phyloP scores from a whole-genome alignment of 2,888 invertebrate species.

The Apodemia mormo region DNA sequence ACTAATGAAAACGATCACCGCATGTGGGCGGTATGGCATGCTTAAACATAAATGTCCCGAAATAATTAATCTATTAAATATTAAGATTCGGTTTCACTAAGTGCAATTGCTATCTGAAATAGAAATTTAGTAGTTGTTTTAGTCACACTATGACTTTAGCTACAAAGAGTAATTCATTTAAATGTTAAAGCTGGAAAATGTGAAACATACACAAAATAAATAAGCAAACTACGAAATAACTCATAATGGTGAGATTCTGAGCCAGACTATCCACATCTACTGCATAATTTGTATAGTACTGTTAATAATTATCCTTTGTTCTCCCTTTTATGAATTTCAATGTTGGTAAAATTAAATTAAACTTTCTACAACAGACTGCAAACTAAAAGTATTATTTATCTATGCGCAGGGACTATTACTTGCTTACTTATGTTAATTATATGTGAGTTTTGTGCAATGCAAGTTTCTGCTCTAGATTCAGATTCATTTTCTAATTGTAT shows the following conservation, averaged over 20 bases:
- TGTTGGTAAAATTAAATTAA: conserved; percentile 9
- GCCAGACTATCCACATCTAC: not conserved
- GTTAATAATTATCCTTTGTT: conserved; percentile 18
- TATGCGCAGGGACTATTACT: not conserved
- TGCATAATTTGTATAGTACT: conserved; percentile 5
- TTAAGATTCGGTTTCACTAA: not conserved
- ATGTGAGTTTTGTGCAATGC: not conserved
- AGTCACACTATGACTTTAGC: not conserved
- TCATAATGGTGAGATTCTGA: conserved; percentile 4
- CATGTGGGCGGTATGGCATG: too few species aligned
- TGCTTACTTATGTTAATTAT: not conserved
- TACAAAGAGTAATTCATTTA: conserved; percentile 27
- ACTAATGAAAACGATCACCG: too few species aligned
- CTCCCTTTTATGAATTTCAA: conserved; percentile 2
- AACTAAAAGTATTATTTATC: conserved; percentile 9
- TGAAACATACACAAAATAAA: not conserved
- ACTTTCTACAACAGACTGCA: not conserved
- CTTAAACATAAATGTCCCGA: too few species aligned
- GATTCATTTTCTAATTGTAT: too few species aligned
- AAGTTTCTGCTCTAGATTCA: not conserved
- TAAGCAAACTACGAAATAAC: not conserved
- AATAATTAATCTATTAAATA: not conserved
- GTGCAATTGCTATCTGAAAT: not conserved
- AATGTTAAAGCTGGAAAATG: not conserved
- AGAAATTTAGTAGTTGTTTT: not conserved